Conservation (phyloP, 2,888 invertebrate species). For the Morinoia aosen region DNA sequence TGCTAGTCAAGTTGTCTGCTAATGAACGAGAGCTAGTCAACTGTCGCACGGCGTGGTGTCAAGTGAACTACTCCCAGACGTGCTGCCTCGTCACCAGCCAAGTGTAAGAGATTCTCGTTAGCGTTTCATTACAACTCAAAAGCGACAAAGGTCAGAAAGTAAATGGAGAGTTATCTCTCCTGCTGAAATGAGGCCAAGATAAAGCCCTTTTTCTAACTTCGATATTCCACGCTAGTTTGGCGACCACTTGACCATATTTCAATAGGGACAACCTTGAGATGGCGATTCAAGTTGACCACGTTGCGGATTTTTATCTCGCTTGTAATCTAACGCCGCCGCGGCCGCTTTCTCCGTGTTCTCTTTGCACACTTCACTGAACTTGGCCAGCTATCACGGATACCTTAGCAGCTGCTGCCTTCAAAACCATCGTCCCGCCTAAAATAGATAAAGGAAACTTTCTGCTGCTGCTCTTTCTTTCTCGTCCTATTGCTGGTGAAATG, state of each 20-base stretch:
- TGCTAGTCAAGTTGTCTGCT: too few relatives aligned
- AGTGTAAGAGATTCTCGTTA: background rate
- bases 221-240: background rate
- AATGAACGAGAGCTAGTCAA: too few relatives aligned
- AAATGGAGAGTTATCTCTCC: background rate
- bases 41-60: background rate
- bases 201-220: background rate
- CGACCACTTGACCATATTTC: constrained; percentile 22
- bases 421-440: background rate
- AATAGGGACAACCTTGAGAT: constrained; percentile 29
- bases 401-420: constrained; percentile 34
- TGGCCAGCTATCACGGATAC: constrained; percentile 45
- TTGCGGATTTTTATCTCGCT: background rate
- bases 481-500: constrained; percentile 12
- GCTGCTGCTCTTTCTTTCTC: background rate
- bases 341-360: constrained; percentile 48
- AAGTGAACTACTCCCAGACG: background rate
- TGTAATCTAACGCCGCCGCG: background rate
- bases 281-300: background rate
- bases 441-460: constrained; percentile 24
- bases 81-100: background rate
- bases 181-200: background rate
- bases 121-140: background rate
- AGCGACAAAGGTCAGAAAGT: background rate
- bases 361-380: constrained; percentile 48